Conservation (phyloP, 2,797 vertebrate genomes). For the Merluccius polli region DNA sequence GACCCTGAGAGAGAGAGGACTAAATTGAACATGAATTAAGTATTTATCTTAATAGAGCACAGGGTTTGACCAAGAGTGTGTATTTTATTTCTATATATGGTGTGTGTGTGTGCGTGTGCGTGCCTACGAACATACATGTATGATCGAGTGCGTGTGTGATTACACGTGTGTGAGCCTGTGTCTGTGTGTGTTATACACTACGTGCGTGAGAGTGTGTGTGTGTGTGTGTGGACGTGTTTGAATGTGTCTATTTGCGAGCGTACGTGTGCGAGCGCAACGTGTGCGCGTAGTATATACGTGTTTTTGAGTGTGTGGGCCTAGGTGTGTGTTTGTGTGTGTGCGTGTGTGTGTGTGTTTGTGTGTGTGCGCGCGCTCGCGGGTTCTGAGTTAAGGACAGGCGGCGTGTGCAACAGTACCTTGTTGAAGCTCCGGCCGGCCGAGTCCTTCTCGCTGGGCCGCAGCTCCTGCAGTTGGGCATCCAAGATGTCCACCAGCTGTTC, state of each 20-base stretch:
- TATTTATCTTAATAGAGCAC: neutral
- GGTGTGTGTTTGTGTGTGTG: too few species aligned
- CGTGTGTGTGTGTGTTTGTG: too few species aligned
- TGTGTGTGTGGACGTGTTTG: neutral
- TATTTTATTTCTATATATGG: neutral
- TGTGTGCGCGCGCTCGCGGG: too few species aligned
- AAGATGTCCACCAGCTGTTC: slow-evolving; percentile 98
- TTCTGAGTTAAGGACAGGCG: neutral
- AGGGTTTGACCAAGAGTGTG: neutral
- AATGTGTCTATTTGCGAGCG: too few species aligned
- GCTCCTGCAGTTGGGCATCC: slow-evolving; percentile 94
- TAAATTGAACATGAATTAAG: slow-evolving; percentile 2
- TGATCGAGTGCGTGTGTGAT: neutral
- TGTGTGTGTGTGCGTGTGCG: neutral
- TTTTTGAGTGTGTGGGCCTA: too few species aligned
- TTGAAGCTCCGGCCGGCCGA: slow-evolving; percentile 94
- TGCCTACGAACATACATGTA: neutral
- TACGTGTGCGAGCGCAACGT: too few species aligned
- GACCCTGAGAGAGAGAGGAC: slow-evolving; percentile 2
- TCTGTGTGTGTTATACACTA: neutral
- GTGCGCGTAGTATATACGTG: too few species aligned
- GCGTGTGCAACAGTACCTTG: slow-evolving; percentile 78
- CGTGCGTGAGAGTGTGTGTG: neutral
- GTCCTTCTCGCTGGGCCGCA: slow-evolving; percentile 93
- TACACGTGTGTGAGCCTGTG: neutral